Base-by-base conservation (phyloP, 2,888 invertebrate genomes). In the Autographa gamma region DNA sequence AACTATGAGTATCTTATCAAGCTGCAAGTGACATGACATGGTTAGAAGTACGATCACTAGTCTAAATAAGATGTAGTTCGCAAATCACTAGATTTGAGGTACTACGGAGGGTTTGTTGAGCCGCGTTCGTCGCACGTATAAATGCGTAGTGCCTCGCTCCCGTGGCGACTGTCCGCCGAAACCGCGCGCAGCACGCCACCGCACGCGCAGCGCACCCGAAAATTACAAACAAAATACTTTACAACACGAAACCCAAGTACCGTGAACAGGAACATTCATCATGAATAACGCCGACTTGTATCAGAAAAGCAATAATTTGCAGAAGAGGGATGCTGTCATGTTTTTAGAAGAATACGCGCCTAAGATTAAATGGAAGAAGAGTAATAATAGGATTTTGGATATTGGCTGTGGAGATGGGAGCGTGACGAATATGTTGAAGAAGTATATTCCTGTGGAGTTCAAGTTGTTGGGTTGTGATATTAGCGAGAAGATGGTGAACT, bases 331-430 rank as follows among this genome's bases (percentile, higher is more conserved):
- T 77, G 93, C 94, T 0, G 54, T 84, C 1, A 38, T 73, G 16
- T 96, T 97, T 9, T 88, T 98, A 66, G 96, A 97, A 54, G 96
- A 97, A 85, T 97, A 97, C 86, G 91, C 96, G 11, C 89, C 93
- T 14, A 90, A 94, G 78, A 90, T 97, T 56, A 93, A 96, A 70
- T 97, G 97, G 97, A 93, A 93, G 68, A 81, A 88, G 7, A 92
- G 93, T 69, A 72, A 62, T 16, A 89, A 91, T 60, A 89, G 90
- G 11, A 88, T 97, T 19, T 82, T 97, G 73, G 98, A 98, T 84
- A 96, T 98, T 41, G 98, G 98, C 0, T 97, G 97, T 73, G 98
- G 98, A 0, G 97, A 97, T 60, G 97, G 97, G 0, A 96, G 97
- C 85, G 97, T 97, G 32, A 96, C 97, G n/a, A 92, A 97, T 43